A percentile compares a stretch with the other conserved stretches of the same genome.
phyloP scores from a whole-genome alignment of 2,888 invertebrate species.

The Sminthurides aquaticus region DNA sequence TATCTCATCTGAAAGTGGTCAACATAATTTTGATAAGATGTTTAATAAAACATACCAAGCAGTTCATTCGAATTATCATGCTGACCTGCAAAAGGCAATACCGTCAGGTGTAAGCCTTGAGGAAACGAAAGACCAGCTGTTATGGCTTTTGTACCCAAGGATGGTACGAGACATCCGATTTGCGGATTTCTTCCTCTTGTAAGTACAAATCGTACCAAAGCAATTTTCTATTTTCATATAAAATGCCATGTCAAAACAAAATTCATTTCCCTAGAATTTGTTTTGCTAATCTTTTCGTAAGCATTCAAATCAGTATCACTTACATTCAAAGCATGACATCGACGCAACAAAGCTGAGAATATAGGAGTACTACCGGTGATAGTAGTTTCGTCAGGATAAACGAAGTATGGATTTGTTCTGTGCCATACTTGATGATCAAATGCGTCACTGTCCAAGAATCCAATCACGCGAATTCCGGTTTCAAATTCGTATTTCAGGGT shows the following conservation, averaged over 20 bases:
- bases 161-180: conserved; percentile 35
- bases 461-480: conserved; percentile 30
- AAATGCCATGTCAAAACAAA: too few species aligned
- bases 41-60: not conserved
- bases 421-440: conserved; percentile 31
- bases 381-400: conserved; percentile 40
- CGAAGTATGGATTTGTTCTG: conserved; percentile 31
- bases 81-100: conserved; percentile 32
- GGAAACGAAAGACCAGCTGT: conserved; percentile 24
- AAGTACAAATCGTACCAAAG: conserved; percentile 31
- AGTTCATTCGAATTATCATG: too few species aligned
- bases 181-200: conserved; percentile 33
- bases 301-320: not conserved
- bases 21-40: not conserved
- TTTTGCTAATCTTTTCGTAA: too few species aligned
- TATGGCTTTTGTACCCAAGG: conserved; percentile 16
- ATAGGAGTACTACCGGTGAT: conserved; percentile 36
- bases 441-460: conserved; percentile 25
- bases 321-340: conserved; percentile 33
- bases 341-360: conserved; percentile 32
- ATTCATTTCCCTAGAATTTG: too few species aligned
- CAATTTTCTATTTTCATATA: conserved; percentile 29
- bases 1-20: conserved; percentile 3
- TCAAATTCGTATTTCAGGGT: conserved; percentile 24
- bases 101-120: conserved; percentile 37